Base-by-base conservation (phyloP, 2,113 vertebrate species). In the Sialia sialis region DNA sequence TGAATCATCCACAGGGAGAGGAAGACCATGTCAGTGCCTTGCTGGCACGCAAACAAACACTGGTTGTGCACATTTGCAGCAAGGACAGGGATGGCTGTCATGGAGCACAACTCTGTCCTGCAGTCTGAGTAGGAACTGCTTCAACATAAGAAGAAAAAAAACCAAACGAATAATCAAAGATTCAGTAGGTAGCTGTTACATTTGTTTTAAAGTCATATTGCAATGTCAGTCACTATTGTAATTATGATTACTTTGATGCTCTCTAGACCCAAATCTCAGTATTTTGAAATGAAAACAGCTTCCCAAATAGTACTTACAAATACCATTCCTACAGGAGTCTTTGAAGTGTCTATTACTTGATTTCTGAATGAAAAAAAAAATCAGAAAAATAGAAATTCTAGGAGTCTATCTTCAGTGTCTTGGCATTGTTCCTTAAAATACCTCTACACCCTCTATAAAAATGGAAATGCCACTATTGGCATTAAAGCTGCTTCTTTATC, bases 31-130 rank as follows among this genome's bases (percentile, higher is more conserved):
- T 3, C 73, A 32, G 17, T 55, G 32, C 43, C 36, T 55, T 7
- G 0, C 23, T 52, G 38, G 13, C 16, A 27, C 2, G 2, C 7
- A 77, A 56, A 59, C 5, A 54, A 52, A 23, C 19, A 34, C 0
- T 0, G 27, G 18, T 48, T 51, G 68, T 49, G 6, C 0, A 2
- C 8, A 8, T 2, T 5, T 8, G 22, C 27, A 60, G 48, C 30
- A 48, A 73, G 17, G 36, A 52, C 30, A 64, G 7, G 20, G 4
- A 7, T 41, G n/a, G 7, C 34, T 6, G 0, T 15, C 14, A 26
- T 3, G 22, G 29, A 22, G 51, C 62, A 79, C 30, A 70, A 13
- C 27, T 79, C 62, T 79, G 16, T 25, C 15, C 23, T 69, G 18
- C 10, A 43, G 7, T 9, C 2, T 30, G 8, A 66, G 4, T 41